Evolutionary conservation across 2,113 vertebrate genomes (phyloP).

Genomic region (Siphamia tubifer): DNA sequence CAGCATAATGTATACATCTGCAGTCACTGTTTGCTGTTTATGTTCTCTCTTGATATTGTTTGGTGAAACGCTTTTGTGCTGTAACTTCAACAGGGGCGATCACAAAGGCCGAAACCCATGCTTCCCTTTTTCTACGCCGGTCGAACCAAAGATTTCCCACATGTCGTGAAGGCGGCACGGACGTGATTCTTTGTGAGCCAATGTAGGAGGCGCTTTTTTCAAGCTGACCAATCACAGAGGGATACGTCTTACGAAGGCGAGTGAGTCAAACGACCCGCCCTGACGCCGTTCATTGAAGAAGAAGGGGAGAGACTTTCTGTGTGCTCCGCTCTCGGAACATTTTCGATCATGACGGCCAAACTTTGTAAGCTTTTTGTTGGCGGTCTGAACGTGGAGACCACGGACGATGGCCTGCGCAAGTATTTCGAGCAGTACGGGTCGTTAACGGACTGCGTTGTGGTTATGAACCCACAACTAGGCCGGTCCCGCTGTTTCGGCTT

Average conservation of each 20-base stretch:
- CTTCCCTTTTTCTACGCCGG: neutral
- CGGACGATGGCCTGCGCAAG: conserved; percentile 88
- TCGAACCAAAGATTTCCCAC: conserved; percentile 3
- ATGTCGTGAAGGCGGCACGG: conserved; percentile 13
- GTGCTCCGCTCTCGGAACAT: conserved; percentile 13
- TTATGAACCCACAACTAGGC: conserved; percentile 73
- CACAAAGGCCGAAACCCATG: neutral
- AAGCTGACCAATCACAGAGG: conserved; percentile 52
- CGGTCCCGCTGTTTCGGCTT: conserved; percentile 93
- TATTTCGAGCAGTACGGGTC: conserved; percentile 92
- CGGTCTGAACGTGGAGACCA: conserved; percentile 94
- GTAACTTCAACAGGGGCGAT: neutral
- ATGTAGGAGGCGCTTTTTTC: conserved; percentile 24
- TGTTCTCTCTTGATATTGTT: no score
- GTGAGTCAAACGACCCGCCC: conserved; percentile 34
- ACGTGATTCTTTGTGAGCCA: neutral
- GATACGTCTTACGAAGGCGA: conserved; percentile 36
- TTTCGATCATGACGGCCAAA: conserved; percentile 89
- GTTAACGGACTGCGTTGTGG: conserved; percentile 73
- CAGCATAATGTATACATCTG: no score
- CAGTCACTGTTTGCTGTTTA: no score
- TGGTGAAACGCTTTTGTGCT: neutral
- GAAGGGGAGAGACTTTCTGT: conserved; percentile 57
- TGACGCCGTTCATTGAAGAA: conserved; percentile 70
- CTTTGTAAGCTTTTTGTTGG: conserved; percentile 96